Conservation (phyloP, 92 coral and sea anemone species). For the Porites cylindrica region DNA sequence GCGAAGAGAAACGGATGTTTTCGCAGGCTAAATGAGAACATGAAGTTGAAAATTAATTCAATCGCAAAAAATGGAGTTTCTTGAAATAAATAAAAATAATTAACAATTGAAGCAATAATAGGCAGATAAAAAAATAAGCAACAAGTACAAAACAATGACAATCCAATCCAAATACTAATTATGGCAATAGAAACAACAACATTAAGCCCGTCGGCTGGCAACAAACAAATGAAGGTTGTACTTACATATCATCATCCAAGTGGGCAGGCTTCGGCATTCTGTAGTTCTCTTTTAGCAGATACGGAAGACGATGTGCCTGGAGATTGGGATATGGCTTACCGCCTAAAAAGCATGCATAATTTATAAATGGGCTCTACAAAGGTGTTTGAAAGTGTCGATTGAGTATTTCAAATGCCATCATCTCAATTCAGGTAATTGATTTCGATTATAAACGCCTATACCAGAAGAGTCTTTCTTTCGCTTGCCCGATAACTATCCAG, state of each 20-base stretch:
- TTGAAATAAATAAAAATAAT: too few species aligned
- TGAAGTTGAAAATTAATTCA: too few species aligned
- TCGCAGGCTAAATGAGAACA: not conserved
- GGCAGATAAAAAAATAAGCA: too few species aligned
- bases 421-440: not conserved
- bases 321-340: slow-evolving; percentile 81
- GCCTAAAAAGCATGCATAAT: slow-evolving; percentile 33
- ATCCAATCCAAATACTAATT: too few species aligned
- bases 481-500: too few species aligned
- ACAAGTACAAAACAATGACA: too few species aligned
- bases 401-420: not conserved
- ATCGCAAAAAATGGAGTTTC: not conserved
- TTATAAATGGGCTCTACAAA: not conserved
- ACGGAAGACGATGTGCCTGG: slow-evolving; percentile 58
- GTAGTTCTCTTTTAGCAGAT: slow-evolving; percentile 65
- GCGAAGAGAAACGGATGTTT: too few species aligned
- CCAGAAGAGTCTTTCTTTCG: too few species aligned
- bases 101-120: too few species aligned
- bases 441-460: too few species aligned
- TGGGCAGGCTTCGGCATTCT: slow-evolving; percentile 88
- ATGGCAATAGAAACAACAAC: not conserved
- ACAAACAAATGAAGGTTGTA: not conserved
- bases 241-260: slow-evolving; percentile 84
- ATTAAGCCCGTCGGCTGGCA: too few species aligned
- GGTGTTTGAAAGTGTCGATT: not conserved